Evolutionary conservation across 2,888 invertebrate species (phyloP).

Genomic region (Kryphioiulus occultus): DNA sequence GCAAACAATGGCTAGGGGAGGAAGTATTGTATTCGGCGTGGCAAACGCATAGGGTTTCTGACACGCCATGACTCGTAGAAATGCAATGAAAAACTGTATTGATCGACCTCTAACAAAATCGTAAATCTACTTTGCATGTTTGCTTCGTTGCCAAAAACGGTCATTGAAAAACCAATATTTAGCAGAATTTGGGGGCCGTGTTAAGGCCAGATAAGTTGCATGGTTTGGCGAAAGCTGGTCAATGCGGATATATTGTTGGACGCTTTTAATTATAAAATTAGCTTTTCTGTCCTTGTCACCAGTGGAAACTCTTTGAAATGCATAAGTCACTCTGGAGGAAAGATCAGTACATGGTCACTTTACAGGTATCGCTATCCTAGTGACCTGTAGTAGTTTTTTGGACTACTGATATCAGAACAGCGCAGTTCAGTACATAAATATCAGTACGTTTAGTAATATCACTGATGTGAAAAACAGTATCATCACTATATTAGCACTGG

Average conservation of each 20-base stretch:
- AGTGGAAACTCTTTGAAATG: too few species aligned
- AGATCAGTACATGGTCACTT: too few species aligned
- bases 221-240: background rate
- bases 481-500: too few species aligned
- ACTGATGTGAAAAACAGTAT: too few species aligned
- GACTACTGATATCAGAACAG: too few species aligned
- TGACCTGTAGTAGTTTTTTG: too few species aligned
- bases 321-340: too few species aligned
- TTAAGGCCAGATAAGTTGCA: background rate
- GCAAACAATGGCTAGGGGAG: constrained; percentile 13
- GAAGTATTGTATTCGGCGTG: constrained; percentile 26
- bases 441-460: too few species aligned
- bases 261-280: background rate
- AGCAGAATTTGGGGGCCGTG: background rate
- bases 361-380: too few species aligned
- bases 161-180: constrained; percentile 24
- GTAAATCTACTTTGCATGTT: background rate
- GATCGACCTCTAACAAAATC: constrained; percentile 33
- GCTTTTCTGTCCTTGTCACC: too few species aligned
- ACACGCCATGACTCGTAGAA: constrained; percentile 32
- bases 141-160: background rate
- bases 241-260: background rate
- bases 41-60: background rate
- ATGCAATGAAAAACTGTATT: background rate
- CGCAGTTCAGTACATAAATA: too few species aligned